Evolutionary conservation across 1,140 invertebrate species (phyloP).

Genomic region (Saccostrea cuccullata): DNA sequence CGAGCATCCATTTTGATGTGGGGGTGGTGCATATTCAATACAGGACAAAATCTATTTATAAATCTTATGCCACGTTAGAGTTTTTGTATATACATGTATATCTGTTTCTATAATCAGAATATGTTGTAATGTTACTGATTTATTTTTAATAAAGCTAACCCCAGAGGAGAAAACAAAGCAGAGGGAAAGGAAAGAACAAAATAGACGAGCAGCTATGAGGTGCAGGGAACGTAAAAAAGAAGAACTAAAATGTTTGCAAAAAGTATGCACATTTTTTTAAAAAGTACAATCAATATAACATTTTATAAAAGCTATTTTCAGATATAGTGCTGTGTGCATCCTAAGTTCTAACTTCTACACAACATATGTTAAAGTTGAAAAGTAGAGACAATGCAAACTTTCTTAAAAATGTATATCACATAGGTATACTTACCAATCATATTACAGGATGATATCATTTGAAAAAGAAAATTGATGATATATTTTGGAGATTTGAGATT

Average conservation of each 20-base stretch:
- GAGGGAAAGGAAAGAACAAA: constrained; percentile 40
- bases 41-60: not conserved
- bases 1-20: not conserved
- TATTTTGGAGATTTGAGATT: no score
- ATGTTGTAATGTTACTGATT: not conserved
- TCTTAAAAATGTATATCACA: no score
- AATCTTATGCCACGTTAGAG: not conserved
- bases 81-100: not conserved
- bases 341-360: no score
- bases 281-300: no score
- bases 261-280: not conserved
- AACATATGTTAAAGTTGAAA: no score
- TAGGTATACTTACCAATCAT: no score
- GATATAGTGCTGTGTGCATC: no score
- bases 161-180: constrained; percentile 38
- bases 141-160: constrained; percentile 11
- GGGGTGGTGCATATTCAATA: not conserved
- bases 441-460: no score
- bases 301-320: no score
- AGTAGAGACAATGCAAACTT: no score
- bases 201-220: constrained; percentile 24
- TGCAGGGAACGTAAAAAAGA: constrained; percentile 29
- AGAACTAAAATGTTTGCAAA: constrained; percentile 22
- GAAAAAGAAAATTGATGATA: no score
- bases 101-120: not conserved